Conservation (phyloP, 2,888 invertebrate species). For the Xestia xanthographa region DNA sequence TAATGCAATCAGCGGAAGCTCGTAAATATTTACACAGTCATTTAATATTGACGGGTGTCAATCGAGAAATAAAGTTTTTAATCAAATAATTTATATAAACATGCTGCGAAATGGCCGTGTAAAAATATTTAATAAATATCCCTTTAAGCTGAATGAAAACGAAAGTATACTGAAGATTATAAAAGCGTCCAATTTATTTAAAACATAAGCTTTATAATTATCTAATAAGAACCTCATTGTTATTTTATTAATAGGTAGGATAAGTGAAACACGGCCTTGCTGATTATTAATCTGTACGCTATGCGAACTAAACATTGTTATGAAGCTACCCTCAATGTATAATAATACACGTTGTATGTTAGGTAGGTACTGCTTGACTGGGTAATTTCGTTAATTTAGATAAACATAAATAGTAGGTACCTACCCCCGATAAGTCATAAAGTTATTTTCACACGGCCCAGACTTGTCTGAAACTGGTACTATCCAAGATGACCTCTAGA, state of each 20-base stretch:
- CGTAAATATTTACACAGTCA: conserved; percentile 42
- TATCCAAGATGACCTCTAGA: conserved; percentile 53
- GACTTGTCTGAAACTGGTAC: conserved; percentile 43
- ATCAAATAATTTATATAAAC: background rate
- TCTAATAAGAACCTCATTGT: background rate
- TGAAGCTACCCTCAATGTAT: background rate
- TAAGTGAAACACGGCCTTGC: background rate
- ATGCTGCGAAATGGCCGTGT: background rate
- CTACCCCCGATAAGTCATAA: conserved; percentile 21
- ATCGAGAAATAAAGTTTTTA: conserved; percentile 26
- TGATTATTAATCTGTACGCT: background rate
- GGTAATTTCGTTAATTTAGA: conserved; percentile 5
- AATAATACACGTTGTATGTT: background rate
- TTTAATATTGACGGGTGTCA: conserved; percentile 35
- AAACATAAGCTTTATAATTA: background rate
- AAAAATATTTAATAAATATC: background rate
- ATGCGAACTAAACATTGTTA: background rate
- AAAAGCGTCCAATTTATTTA: background rate
- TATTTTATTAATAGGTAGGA: conserved; percentile 5
- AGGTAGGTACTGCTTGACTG: background rate
- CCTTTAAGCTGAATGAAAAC: background rate
- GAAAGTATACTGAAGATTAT: background rate
- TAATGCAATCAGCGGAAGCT: conserved; percentile 46
- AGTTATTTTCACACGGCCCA: conserved; percentile 48
- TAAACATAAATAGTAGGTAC: conserved; percentile 1